A percentile compares a stretch with the other conserved stretches of the same genome.
Conservation (phyloP, 1,140 invertebrate genomes). For the Megalonaias nervosa region DNA sequence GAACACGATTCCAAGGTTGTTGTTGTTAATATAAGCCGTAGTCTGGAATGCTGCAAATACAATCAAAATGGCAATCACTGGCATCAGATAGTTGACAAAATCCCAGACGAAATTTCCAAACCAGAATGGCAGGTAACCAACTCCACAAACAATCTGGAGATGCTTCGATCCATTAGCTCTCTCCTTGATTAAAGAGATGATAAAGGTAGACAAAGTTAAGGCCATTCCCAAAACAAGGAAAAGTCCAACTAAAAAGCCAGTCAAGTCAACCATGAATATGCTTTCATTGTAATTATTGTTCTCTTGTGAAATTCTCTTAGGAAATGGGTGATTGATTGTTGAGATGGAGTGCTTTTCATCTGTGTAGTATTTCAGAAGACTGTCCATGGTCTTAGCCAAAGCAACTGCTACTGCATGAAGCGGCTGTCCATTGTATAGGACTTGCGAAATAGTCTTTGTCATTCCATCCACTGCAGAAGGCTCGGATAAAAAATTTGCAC, state of each 20-base stretch:
- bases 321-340: constrained; percentile 37
- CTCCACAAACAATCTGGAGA: constrained; percentile 49
- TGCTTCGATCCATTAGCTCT: constrained; percentile 63
- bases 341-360: constrained; percentile 14
- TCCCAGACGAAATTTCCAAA: constrained; percentile 48
- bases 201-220: constrained; percentile 80
- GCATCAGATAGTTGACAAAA: constrained; percentile 48
- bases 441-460: constrained; percentile 24
- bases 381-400: constrained; percentile 75
- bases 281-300: background rate
- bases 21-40: constrained; percentile 18
- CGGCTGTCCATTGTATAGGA: constrained; percentile 73
- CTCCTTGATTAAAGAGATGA: constrained; percentile 80
- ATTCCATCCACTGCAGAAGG: too few relatives aligned
- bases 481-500: too few relatives aligned
- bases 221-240: constrained; percentile 75
- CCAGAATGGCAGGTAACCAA: constrained; percentile 43
- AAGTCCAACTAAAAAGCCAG: constrained; percentile 69
- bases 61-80: constrained; percentile 40
- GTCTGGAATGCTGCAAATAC: constrained; percentile 43
- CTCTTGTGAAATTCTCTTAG: constrained; percentile 3
- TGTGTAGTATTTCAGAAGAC: constrained; percentile 71
- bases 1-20: constrained; percentile 32
- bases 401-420: constrained; percentile 79
- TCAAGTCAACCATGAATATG: background rate